A percentile compares a stretch with the other conserved stretches of the same genome.
phyloP scores from a whole-genome alignment of 2,797 vertebrate species.

The Diplodus puntazzo region DNA sequence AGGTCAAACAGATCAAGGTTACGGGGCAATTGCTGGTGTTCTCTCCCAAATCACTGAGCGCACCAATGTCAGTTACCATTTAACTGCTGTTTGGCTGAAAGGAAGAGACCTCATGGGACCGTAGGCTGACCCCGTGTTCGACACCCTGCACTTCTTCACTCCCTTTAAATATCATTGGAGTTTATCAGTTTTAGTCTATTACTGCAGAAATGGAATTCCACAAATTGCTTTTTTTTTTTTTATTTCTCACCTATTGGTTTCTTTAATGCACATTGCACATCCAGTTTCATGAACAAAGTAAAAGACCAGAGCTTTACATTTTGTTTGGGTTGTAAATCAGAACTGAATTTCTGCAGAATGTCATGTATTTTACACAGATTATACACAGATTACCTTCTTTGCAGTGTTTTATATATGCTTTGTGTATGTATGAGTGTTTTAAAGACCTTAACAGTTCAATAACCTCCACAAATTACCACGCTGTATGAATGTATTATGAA shows the following conservation, averaged over 20 bases:
- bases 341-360: no score
- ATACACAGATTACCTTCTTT: no score
- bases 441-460: background rate
- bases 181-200: background rate
- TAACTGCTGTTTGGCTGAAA: constrained; percentile 26
- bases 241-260: no score
- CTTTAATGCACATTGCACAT: no score
- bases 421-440: background rate
- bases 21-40: background rate
- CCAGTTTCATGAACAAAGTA: background rate
- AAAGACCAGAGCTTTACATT: background rate
- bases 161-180: background rate
- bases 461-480: background rate
- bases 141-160: background rate
- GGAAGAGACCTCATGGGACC: constrained; percentile 1
- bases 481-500: background rate
- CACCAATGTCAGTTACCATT: constrained; percentile 10
- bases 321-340: background rate
- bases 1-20: constrained; percentile 24
- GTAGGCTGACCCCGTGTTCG: background rate
- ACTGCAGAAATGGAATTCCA: no score
- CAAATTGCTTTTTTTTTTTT: background rate
- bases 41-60: constrained; percentile 9
- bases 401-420: background rate
- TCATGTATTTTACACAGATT: background rate